Evolutionary conservation across 2,797 vertebrate species (phyloP), one percentile per base, ranked within the genome.

Genomic region (Lemur catta): DNA sequence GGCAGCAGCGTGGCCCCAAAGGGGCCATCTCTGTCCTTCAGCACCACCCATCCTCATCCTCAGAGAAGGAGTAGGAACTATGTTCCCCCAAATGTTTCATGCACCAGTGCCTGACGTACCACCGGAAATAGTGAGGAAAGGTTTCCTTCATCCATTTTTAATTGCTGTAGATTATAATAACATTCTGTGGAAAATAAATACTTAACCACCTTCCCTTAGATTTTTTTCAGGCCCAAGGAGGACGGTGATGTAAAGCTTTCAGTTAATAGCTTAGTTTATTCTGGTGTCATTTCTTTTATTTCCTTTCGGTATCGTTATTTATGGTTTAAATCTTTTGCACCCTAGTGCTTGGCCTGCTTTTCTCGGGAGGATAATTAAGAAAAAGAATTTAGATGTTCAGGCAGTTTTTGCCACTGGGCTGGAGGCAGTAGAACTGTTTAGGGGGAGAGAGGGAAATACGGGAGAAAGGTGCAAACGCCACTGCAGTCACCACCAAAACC

Each of bases 111-210:
- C 11, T 85, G 41, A 71, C 97, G 91, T 84, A 92, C 76, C 74
- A 38, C 94, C 52, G 74, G 97, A 98, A 98, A 81, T 38, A 97
- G 94, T 78, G 48, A 84, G 67, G 92, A 57, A 30, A 48, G 3
- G 2, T 92, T 98, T 90, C 97, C 91, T 97, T 98, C 98, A 98
- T 98, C 96, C 97, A 98, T 98, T 98, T 99, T 99, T 99, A 99
- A 99, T 98, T 99, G 96, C 97, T 97, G 93, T 94, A 97, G 97
- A 98, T 97, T 96, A n/a, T 97, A 98, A 98, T 97, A 96, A 97
- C 98, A 97, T 96, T 98, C 97, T 98, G 97, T 89, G 59, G 97
- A 97, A 98, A 98, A 98, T 97, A 98, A 98, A 98, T 98, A 97
- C 97, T 98, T 97, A 94, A 95, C 96, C 95, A 63, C 91, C 97